Base-by-base conservation (phyloP, 2,888 invertebrate genomes). In the Heliconius sara region DNA sequence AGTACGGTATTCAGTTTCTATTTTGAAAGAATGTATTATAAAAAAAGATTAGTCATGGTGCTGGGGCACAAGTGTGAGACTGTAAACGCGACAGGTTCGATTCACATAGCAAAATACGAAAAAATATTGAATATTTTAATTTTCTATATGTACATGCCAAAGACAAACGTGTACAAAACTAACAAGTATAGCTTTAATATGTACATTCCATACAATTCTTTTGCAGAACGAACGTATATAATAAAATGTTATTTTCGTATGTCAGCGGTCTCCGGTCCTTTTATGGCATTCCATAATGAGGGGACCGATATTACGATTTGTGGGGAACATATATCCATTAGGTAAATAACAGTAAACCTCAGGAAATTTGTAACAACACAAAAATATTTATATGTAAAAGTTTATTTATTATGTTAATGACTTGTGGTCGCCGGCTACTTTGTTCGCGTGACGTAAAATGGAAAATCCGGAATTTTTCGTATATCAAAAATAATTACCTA, bases 251-350 rank as follows among this genome's bases (percentile, higher is more conserved):
- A 57, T 71, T 71, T 57, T 72, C 52, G 57, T 57, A 34, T 57
- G 57, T 57, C 72, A 72, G 72, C 34, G 72, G n/a, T 57, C 47
- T 27, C 34, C 72, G 72, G 34, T 57, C 72, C 72, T 72, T 72
- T 72, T 34, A 57, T 57, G 72, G 57, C n/a, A 25, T 72, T 72
- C 52, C 57, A 34, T 72, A 72, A 72, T 72, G 72, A 72, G 72
- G n/a, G 34, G 30, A 71, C 71, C 19, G 27, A 52, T 72, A 57
- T 72, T 34, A 57, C 57, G 12, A 72, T 72, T 72, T 72, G 73
- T 73, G 7, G 30, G 60, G 60, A 60, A 13, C 70, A 16, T 34
- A 73, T 57, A 72, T 43, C 19, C n/a, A 72, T 72, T 72, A 72
- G n/a, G 72, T 13, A 57, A 72, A 72, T 57, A 43, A n/a, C n/a